A percentile compares a stretch with the other conserved stretches of the same genome.
Conservation (phyloP, 2,113 vertebrate genomes). For the Cygnus buccinator region DNA sequence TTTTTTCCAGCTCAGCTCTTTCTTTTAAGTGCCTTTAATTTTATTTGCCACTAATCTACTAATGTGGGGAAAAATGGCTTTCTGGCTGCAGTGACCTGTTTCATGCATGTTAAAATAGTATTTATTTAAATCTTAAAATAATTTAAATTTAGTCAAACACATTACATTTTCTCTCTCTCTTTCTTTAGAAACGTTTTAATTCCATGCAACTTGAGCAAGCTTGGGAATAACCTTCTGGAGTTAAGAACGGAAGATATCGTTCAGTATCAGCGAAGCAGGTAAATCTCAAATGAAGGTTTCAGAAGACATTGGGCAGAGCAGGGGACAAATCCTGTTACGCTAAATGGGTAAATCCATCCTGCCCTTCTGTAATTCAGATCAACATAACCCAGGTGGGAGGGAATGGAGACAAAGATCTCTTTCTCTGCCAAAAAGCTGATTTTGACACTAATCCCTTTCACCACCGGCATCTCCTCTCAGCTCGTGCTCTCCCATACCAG, state of each 20-base stretch:
- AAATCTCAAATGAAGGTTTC: not conserved
- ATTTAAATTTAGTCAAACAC: not conserved
- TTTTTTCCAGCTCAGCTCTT: not conserved
- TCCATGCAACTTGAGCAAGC: not conserved
- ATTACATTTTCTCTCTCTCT: not conserved
- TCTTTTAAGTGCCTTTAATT: not conserved
- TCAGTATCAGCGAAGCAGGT: not conserved
- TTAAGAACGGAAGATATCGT: not conserved
- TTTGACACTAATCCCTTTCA: not conserved
- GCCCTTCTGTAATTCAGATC: not conserved
- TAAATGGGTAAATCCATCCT: not conserved
- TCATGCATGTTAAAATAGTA: not conserved
- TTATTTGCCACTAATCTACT: not conserved
- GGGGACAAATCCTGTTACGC: not conserved
- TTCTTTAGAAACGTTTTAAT: not conserved
- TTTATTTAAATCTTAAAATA: not conserved
- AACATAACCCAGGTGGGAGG: not conserved
- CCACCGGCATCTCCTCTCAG: not conserved
- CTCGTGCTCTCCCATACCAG: not conserved
- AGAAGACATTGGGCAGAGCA: not conserved
- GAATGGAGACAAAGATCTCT: not conserved
- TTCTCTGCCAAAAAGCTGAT: not conserved
- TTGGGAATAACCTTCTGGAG: not conserved
- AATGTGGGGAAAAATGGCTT: not conserved
- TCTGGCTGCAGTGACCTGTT: not conserved